Evolutionary conservation across 1,140 invertebrate genomes (phyloP), one percentile per base, ranked within the genome.

Genomic region (Trialeurodes vaporariorum): DNA sequence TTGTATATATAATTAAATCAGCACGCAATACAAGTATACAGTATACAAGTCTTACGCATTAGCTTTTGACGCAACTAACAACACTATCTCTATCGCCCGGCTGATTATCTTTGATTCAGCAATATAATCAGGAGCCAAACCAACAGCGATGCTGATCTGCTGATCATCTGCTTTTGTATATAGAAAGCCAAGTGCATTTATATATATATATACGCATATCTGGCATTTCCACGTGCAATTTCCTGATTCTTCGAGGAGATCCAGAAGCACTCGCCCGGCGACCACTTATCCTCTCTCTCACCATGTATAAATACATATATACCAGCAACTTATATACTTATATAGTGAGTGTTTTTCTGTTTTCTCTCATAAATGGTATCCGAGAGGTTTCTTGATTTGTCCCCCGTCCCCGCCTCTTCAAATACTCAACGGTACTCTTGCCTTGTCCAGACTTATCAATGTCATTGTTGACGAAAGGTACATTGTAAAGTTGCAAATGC

Each of bases 11-110:
- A 49, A 49, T 49, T 49, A 5, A 49, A 49, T 49, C 34, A 17
- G 17, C 34, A n/a, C n/a, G n/a, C n/a, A n/a, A n/a, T n/a, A n/a
- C n/a, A n/a, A n/a, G n/a, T n/a, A n/a, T n/a, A n/a, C n/a, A 34
- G 17, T 22, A 25, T 27, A 40, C 27, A 21, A 40, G 23, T 22
- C 24, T 40, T 22, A 12, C 24, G 64, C 23, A 1, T 59, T 11
- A 40, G 64, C 27, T 58, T 24, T 40, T 40, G 27, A 26, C 27
- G 64, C 25, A 65, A 65, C 23, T n/a, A n/a, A n/a, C n/a, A n/a
- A n/a, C n/a, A n/a, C n/a, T n/a, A n/a, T n/a, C n/a, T n/a, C n/a
- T n/a, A 65, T 65, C 17, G 25, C 34, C 34, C n/a, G n/a, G 34
- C 34, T 49, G 34, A 49, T 49, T 49, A 49, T 49, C 34, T 17